Percentiles rank a stretch among this genome's conserved stretches.
These are phyloP conservation scores for Xenopus borealis DNA, from an alignment of 2,113 vertebrate genomes.

Conservation along the genomic window DNA sequence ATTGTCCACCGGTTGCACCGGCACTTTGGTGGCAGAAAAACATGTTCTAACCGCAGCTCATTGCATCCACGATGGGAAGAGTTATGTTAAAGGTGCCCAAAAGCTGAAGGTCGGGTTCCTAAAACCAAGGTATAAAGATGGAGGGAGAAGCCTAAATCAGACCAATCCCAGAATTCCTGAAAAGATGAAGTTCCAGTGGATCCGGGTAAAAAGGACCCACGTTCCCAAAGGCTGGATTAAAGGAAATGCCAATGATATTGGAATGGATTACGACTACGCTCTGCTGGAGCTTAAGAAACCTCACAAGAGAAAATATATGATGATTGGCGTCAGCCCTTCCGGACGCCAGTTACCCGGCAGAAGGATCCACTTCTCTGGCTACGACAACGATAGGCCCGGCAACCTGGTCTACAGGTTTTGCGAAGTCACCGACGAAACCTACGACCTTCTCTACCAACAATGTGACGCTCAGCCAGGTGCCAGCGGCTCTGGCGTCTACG, in stretches of 20 bases:
- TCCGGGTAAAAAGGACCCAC: constrained; percentile 91
- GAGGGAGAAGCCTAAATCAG: constrained; percentile 56
- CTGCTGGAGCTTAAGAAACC: constrained; percentile 92
- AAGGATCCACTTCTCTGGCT: constrained; percentile 94
- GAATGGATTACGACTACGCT: constrained; percentile 99
- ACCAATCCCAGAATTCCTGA: constrained; percentile 58
- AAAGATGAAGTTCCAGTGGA: constrained; percentile 96
- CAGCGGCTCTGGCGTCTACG: constrained; percentile 91
- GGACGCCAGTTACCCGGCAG: constrained; percentile 79
- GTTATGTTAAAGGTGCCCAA: constrained; percentile 92
- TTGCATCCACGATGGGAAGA: constrained; percentile 93
- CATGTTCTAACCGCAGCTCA: constrained; percentile 93
- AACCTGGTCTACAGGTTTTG: constrained; percentile 95
- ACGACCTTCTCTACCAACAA: constrained; percentile 90
- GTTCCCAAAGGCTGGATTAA: constrained; percentile 98
- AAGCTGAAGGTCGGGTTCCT: constrained; percentile 91
- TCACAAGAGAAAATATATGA: constrained; percentile 92
- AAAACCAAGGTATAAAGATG: constrained; percentile 76
- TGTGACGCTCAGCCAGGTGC: constrained; percentile 94
- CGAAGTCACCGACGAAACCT: constrained; percentile 83
- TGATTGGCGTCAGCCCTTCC: constrained; percentile 85
- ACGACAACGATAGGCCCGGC: constrained; percentile 85
- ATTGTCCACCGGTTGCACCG: constrained; percentile 91
- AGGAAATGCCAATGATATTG: constrained; percentile 91
- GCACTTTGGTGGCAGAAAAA: constrained; percentile 86